Evolutionary conservation across 2,113 vertebrate species (phyloP).

Genomic region (Pristiophorus japonicus): DNA sequence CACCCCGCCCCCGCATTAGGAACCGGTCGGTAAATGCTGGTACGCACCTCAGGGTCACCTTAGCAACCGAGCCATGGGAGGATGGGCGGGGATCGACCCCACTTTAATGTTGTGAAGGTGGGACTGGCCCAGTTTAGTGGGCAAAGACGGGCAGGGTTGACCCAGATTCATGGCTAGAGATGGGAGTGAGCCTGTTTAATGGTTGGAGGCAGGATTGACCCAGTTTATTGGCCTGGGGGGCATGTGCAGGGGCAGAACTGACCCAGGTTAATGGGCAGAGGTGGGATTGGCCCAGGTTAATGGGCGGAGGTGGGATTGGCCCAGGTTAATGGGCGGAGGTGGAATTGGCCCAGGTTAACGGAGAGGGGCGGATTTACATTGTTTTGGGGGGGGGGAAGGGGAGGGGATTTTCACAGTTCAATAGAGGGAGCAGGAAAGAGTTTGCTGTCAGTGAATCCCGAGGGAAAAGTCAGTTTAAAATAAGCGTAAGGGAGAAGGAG

Average conservation of each 20-base stretch:
- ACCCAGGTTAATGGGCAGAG: neutral
- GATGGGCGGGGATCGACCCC: neutral
- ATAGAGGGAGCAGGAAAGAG: neutral
- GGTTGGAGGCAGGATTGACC: neutral
- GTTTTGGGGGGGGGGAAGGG: neutral
- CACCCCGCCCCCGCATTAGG: too few species aligned
- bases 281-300: neutral
- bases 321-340: neutral
- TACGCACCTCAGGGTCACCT: neutral
- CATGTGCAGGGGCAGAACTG: neutral
- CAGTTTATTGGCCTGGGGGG: neutral
- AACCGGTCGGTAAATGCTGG: too few species aligned
- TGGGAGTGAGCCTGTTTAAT: neutral
- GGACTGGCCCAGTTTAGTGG: neutral
- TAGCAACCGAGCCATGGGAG: neutral
- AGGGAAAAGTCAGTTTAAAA: neutral
- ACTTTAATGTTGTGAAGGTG: too few species aligned
- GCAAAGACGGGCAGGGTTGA: neutral
- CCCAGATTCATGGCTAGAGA: neutral
- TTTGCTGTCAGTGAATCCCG: neutral
- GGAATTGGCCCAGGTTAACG: too few species aligned
- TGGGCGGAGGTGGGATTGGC: neutral
- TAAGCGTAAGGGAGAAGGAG: neutral
- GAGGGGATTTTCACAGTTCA: neutral
- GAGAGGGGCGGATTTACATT: neutral